phyloP scores from a whole-genome alignment of 2,797 vertebrate genomes.

The Rhinella marina region DNA sequence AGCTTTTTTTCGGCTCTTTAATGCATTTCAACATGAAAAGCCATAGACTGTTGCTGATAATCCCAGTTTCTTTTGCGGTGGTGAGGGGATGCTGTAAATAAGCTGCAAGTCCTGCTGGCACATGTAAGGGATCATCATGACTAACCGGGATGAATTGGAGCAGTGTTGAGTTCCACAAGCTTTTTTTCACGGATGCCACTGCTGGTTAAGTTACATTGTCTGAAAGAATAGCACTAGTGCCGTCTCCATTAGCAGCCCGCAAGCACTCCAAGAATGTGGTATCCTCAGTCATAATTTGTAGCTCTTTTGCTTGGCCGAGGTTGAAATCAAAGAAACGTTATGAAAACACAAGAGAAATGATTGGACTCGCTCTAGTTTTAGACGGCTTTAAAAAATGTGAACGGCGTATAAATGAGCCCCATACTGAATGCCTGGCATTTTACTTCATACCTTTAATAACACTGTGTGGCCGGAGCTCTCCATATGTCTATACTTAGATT shows the following conservation, averaged over 20 bases:
- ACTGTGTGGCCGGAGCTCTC: not conserved
- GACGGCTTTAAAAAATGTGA: constrained; percentile 57
- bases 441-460: not conserved
- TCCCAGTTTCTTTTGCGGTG: not conserved
- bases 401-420: constrained; percentile 48
- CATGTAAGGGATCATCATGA: constrained; percentile 64
- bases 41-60: not conserved
- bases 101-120: constrained; percentile 24
- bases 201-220: constrained; percentile 64
- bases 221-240: constrained; percentile 66
- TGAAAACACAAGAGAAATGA: constrained; percentile 64
- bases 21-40: not conserved
- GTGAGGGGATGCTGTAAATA: not conserved
- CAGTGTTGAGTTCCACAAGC: constrained; percentile 57
- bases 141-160: constrained; percentile 55
- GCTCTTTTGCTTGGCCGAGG: constrained; percentile 63
- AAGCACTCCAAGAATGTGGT: constrained; percentile 67
- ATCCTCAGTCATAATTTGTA: constrained; percentile 67
- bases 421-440: constrained; percentile 48
- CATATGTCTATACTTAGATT: constrained; percentile 22
- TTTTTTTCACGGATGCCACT: constrained; percentile 42
- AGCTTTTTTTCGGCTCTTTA: not conserved
- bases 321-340: constrained; percentile 64
- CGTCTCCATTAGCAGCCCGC: constrained; percentile 62
- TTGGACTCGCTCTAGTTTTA: constrained; percentile 61